Conservation (phyloP, 2,797 vertebrate genomes). For the Sebastes dallii region DNA sequence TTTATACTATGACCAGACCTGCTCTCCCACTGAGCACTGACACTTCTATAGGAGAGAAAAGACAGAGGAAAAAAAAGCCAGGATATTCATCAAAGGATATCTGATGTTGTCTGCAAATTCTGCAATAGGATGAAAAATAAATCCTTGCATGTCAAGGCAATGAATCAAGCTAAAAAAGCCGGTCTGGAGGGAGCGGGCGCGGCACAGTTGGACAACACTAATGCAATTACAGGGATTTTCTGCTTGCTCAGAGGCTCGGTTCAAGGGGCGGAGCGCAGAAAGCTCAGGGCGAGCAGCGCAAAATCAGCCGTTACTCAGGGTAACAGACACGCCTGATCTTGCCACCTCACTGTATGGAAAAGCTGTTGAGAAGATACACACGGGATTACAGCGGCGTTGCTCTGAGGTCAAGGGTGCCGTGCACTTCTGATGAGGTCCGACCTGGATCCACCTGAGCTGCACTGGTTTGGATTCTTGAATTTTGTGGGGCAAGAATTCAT, state of each 20-base stretch:
- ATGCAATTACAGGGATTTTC: conserved; percentile 80
- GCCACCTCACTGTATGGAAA: conserved; percentile 35
- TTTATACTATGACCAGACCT: conserved; percentile 8
- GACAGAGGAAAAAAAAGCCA: background rate
- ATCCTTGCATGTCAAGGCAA: conserved; percentile 42
- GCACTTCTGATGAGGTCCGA: background rate
- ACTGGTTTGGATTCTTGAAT: background rate
- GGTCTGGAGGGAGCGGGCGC: conserved; percentile 39
- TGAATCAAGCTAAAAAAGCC: conserved; percentile 48
- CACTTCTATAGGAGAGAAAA: conserved; percentile 19
- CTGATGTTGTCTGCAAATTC: conserved; percentile 20
- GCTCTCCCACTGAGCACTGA: conserved; percentile 21
- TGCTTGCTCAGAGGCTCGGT: conserved; percentile 58
- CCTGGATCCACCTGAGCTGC: background rate
- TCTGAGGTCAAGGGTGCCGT: conserved; percentile 7
- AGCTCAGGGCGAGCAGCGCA: conserved; percentile 43
- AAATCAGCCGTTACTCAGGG: conserved; percentile 48
- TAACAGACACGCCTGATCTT: conserved; percentile 16
- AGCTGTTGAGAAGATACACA: conserved; percentile 37
- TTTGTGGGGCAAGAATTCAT: background rate
- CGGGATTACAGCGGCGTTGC: conserved; percentile 29
- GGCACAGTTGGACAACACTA: conserved; percentile 63
- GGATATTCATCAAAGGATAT: conserved; percentile 11
- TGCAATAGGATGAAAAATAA: conserved; percentile 34
- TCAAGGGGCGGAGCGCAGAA: conserved; percentile 59